Percentiles rank a stretch among this genome's conserved stretches.
Evolutionary conservation across 2,888 invertebrate species (phyloP).

Genomic region (Microctonus aethiopoides): DNA sequence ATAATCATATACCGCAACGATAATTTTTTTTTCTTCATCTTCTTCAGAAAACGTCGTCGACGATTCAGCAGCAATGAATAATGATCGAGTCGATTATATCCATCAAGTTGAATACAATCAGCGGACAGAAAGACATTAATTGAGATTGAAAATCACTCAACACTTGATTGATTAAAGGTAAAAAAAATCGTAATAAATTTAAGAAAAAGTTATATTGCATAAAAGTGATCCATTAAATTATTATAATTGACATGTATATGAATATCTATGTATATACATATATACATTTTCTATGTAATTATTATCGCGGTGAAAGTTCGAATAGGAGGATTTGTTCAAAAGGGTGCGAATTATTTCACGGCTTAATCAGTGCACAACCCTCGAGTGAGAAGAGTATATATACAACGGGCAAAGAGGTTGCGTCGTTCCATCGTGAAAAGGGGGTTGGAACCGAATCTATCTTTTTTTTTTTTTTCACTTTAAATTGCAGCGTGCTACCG

Average conservation of each 20-base stretch:
- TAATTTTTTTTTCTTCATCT: too few species aligned
- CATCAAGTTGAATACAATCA: not conserved
- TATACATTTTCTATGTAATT: not conserved
- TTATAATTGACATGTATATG: conserved; percentile 31
- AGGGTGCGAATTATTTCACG: conserved; percentile 35
- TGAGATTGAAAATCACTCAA: conserved; percentile 44
- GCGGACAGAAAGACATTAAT: conserved; percentile 14
- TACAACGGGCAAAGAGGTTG: not conserved
- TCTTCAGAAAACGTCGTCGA: not conserved
- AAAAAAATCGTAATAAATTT: not conserved
- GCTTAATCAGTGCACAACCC: conserved; percentile 40
- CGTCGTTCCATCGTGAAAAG: conserved; percentile 4
- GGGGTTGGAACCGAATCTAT: conserved; percentile 15
- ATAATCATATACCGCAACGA: too few species aligned
- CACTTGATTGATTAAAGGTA: conserved; percentile 38
- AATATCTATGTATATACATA: not conserved
- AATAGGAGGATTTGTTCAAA: not conserved
- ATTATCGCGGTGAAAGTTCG: not conserved
- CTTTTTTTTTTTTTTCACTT: conserved; percentile 26
- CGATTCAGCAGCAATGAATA: not conserved
- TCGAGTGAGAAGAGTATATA: not conserved
- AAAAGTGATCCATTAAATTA: conserved; percentile 37
- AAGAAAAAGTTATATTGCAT: not conserved
- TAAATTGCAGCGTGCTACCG: conserved; percentile 39
- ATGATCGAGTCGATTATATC: not conserved